Base-by-base conservation (phyloP, 2,888 invertebrate species). In the Augochlorella aurata region DNA sequence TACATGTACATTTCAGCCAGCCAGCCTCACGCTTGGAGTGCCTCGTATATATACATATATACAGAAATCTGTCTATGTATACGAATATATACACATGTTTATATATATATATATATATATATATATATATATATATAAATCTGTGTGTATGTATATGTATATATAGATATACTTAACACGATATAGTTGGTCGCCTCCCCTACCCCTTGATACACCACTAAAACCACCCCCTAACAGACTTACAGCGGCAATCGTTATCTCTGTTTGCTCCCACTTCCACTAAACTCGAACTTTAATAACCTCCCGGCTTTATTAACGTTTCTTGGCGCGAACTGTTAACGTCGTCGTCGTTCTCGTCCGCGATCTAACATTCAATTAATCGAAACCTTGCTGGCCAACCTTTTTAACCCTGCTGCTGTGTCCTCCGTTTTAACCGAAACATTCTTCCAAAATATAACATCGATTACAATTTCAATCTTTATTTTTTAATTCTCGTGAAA, bases 1-100 rank as follows among this genome's bases (percentile, higher is more conserved):
- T 87, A 88, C 86, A 88, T 88, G 86, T 90, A 88, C 87, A 88
- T 91, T 92, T 91, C 90, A 92, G 90, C 90, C 89, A 91, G 90
- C 89, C 90, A 90, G 90, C 90, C 89, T 92, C 91, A 92, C 91
- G 92, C 93, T 93, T 93, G 89, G 92, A 93, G 92, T 92, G 91
- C 90, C 87, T 90, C 89, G 69, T 82, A 63, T 79, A 63, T 79
- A 78, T 80, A 74, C 79, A 67, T 83, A 78, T 78, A 70, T 78
- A 47, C 38, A 38, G 38, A 38, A 38, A 38, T 5, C 67, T 38
- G 38, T 38, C 38, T 38, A 77, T 81, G 61, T 78, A 80, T 82
- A 81, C 73, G 77, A 86, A 84, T 86, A 84, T 52, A 52, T n/a
- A 10, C n/a, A 52, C 18, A 75, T 81, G 61, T 77, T 77, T 82